These are phyloP conservation scores for Parnassius mnemosyne DNA, from an alignment of 2,888 invertebrate genomes.

Conservation along the genomic window DNA sequence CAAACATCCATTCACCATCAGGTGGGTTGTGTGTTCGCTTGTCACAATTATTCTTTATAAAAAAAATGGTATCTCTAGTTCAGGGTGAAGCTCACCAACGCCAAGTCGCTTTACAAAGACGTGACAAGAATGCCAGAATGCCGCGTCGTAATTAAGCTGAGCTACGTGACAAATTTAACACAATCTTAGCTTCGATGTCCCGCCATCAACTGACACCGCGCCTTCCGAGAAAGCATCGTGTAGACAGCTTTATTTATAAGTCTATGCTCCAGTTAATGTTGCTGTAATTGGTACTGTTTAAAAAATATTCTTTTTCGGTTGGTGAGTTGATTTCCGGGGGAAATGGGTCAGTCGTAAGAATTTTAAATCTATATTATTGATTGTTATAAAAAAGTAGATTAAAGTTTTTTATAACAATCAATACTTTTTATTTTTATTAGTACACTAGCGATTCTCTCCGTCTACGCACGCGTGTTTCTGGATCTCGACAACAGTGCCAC, in stretches of 20 bases:
- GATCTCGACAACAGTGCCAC: too few relatives aligned
- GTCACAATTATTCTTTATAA: too few relatives aligned
- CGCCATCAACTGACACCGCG: conserved; percentile 1
- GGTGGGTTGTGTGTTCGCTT: too few relatives aligned
- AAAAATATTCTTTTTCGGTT: not conserved
- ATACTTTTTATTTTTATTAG: not conserved
- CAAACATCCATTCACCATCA: too few relatives aligned
- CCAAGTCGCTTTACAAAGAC: not conserved
- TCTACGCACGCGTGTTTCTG: too few relatives aligned
- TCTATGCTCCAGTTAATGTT: conserved; percentile 8
- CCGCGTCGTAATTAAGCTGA: not conserved
- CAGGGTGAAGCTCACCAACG: not conserved
- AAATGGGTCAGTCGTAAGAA: conserved; percentile 8
- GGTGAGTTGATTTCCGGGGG: not conserved
- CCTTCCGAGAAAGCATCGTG: conserved; percentile 10
- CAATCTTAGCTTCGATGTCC: not conserved
- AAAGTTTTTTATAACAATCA: too few relatives aligned
- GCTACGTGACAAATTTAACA: conserved; percentile 9
- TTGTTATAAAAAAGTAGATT: not conserved
- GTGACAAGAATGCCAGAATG: not conserved
- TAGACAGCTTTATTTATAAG: conserved; percentile 13
- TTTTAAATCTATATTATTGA: not conserved
- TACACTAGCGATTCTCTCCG: too few relatives aligned
- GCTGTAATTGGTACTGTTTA: conserved; percentile 5
- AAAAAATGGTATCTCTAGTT: too few relatives aligned